Conservation (phyloP, 2,888 invertebrate species). For the Branchellion lobata region DNA sequence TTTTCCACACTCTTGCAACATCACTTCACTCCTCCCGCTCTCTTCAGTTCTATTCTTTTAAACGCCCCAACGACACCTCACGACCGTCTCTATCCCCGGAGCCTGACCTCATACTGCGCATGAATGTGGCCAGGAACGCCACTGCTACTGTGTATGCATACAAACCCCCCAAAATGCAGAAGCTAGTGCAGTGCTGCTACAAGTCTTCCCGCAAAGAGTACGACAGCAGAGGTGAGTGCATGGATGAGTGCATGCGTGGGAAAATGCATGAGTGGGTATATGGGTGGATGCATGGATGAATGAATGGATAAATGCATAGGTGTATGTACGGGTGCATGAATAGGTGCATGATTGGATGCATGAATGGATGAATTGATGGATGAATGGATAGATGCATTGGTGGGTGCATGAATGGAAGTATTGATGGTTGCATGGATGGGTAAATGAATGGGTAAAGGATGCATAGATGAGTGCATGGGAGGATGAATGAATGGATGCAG, state of each 20-base stretch:
- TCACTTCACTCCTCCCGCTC: no score
- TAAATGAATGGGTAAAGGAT: no score
- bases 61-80: neutral
- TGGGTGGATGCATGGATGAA: neutral
- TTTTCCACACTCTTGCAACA: no score
- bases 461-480: no score
- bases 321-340: neutral
- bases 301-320: neutral
- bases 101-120: neutral
- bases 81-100: neutral
- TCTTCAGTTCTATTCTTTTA: no score
- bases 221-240: conserved; percentile 2
- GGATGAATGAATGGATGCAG: no score
- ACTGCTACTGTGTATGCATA: conserved; percentile 3
- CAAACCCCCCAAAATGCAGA: conserved; percentile 17
- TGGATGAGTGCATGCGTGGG: neutral
- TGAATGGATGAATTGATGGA: neutral
- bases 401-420: no score
- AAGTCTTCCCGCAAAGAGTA: neutral
- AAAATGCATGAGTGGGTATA: neutral
- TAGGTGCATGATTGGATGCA: neutral
- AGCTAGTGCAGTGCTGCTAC: conserved; percentile 8
- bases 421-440: no score
- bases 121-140: neutral
- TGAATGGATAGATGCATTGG: no score